Percentiles rank a stretch among this genome's conserved stretches.
These are phyloP conservation scores for Camarhynchus parvulus DNA, from an alignment of 2,113 vertebrate species.

Conservation along the genomic window DNA sequence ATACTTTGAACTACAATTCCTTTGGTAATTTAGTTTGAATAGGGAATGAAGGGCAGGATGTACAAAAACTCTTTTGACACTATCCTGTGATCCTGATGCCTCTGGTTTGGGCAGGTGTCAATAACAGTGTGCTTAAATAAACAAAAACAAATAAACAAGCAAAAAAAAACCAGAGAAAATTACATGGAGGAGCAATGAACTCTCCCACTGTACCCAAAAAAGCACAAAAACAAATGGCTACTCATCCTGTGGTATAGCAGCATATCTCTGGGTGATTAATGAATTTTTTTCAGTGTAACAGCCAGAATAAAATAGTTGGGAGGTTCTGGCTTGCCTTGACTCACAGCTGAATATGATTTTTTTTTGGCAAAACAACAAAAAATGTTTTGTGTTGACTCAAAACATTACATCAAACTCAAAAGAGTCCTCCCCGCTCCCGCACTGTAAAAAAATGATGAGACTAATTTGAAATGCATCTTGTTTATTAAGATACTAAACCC, in stretches of 20 bases:
- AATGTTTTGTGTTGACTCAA: constrained; percentile 10
- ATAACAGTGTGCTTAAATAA: background rate
- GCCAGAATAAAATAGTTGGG: background rate
- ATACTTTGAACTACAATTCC: background rate
- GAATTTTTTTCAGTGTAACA: background rate
- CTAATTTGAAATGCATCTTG: constrained; percentile 12
- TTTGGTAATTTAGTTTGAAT: background rate
- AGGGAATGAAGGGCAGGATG: background rate
- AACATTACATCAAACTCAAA: background rate
- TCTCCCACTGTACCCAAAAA: background rate
- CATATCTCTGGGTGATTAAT: background rate
- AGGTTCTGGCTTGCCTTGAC: background rate
- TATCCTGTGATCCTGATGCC: background rate
- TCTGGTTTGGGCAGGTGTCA: background rate
- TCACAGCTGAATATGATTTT: background rate
- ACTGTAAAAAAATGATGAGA: background rate
- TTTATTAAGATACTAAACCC: constrained; percentile 15
- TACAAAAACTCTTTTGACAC: background rate
- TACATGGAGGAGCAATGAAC: background rate
- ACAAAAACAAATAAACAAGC: background rate
- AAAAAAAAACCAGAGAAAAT: background rate
- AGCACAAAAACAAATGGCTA: background rate
- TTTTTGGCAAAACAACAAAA: background rate
- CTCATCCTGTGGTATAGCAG: background rate
- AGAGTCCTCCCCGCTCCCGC: rapidly evolving